A percentile compares a stretch with the other conserved stretches of the same genome.
phyloP scores from a whole-genome alignment of 2,888 invertebrate genomes.

The Horisme vitalbata region DNA sequence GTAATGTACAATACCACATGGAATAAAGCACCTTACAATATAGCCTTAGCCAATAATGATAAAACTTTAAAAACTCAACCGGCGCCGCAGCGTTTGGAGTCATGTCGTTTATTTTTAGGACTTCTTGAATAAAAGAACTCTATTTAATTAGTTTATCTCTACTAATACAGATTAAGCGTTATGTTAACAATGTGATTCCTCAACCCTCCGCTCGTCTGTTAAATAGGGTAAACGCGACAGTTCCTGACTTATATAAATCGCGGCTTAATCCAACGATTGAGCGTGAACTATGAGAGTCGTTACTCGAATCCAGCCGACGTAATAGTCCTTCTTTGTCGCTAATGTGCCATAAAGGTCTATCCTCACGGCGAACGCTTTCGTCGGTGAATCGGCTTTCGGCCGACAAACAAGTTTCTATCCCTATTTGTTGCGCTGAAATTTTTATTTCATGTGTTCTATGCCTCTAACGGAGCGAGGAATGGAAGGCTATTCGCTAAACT shows the following conservation, averaged over 20 bases:
- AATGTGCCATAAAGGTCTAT: slow-evolving; percentile 65
- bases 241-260: slow-evolving; percentile 67
- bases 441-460: slow-evolving; percentile 29
- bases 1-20: too few relatives aligned
- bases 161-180: slow-evolving; percentile 43
- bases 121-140: background rate
- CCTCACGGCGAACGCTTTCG: slow-evolving; percentile 46
- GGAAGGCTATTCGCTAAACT: slow-evolving; percentile 31
- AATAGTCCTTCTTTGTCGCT: slow-evolving; percentile 71
- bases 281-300: slow-evolving; percentile 74
- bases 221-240: slow-evolving; percentile 60
- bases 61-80: too few relatives aligned
- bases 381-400: slow-evolving; percentile 20
- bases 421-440: slow-evolving; percentile 32
- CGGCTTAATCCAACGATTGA: slow-evolving; percentile 70
- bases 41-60: too few relatives aligned
- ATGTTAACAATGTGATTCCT: slow-evolving; percentile 51
- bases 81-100: too few relatives aligned
- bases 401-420: slow-evolving; percentile 23
- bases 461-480: slow-evolving; percentile 26
- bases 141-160: slow-evolving; percentile 15
- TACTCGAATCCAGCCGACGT: slow-evolving; percentile 59
- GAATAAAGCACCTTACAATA: too few relatives aligned
- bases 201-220: slow-evolving; percentile 47
- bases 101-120: too few relatives aligned